Percentiles rank a stretch among this genome's conserved stretches.
These are phyloP conservation scores for Spea bombifrons DNA, from an alignment of 2,113 vertebrate species.

Conservation along the genomic window DNA sequence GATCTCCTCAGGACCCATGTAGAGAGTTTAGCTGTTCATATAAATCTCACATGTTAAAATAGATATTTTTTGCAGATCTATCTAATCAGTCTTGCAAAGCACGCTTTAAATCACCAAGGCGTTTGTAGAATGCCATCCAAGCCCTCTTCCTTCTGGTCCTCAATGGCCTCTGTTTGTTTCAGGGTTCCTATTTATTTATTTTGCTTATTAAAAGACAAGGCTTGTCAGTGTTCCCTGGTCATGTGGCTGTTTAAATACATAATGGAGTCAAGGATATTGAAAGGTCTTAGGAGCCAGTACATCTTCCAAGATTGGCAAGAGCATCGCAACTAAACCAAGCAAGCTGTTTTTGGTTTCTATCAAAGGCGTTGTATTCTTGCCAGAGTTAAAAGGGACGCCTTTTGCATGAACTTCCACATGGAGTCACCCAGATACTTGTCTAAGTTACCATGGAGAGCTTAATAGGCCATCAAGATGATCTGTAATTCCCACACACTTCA, in stretches of 20 bases:
- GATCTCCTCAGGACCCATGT: too few species aligned
- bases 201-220: neutral
- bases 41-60: too few species aligned
- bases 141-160: neutral
- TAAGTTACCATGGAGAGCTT: slow-evolving; percentile 26
- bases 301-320: slow-evolving; percentile 3
- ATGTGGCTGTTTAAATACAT: neutral
- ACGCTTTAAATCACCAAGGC: neutral
- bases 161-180: neutral
- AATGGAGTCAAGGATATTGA: neutral
- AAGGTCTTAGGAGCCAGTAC: neutral
- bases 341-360: slow-evolving; percentile 4
- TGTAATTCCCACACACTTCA: neutral
- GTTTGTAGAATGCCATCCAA: neutral
- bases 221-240: neutral
- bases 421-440: slow-evolving; percentile 10
- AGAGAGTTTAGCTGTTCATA: too few species aligned
- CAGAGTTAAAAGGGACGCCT: slow-evolving; percentile 27
- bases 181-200: neutral
- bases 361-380: slow-evolving; percentile 8
- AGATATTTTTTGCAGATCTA: neutral
- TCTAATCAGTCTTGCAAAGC: neutral
- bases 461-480: neutral
- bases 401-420: slow-evolving; percentile 27
- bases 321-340: slow-evolving; percentile 18